Evolutionary conservation across 2,888 invertebrate genomes (phyloP), one percentile per base, ranked within the genome.

Genomic region (Acleris laterana): DNA sequence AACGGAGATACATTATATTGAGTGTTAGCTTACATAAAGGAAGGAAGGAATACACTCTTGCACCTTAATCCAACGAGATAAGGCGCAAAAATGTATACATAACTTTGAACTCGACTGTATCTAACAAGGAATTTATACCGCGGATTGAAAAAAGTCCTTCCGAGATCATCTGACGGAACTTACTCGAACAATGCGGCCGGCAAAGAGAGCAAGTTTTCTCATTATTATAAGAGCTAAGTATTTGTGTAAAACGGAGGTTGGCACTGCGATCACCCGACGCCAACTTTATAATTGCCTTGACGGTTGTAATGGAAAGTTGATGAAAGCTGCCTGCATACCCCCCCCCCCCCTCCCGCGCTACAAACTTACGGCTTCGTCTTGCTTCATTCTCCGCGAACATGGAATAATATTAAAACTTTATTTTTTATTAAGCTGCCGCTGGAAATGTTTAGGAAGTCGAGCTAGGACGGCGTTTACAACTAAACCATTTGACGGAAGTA

Each of bases 221-320:
- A 91, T 92, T 91, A 91, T 85, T 84, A 76, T 74, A 77, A 79
- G 74, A 75, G 86, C 87, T 90, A 56, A 65, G 65, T 65, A 89
- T 90, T 90, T 91, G 88, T 90, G 84, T 88, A 90, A 90, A 88
- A 89, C 89, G 74, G 74, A 73, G 72, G 79, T 85, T 77, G 80
- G 78, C 76, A 72, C 74, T 74, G 79, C 79, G 83, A 87, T 87
- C 84, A 82, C 81, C 79, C 81, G 77, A 79, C 79, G 75, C 78
- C 87, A 89, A 90, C 88, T 90, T 90, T 88, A 81, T 93, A 92
- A 93, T 92, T 91, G 89, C 84, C 87, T 91, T 86, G 90, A 85
- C 88, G 88, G 84, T 77, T 82, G 80, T 90, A 90, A 91, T 89
- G 83, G 84, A 89, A 90, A 90, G 87, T 90, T 89, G 88, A 90